Evolutionary conservation across 2,888 invertebrate genomes (phyloP).

Genomic region (Tenthredo mesomela): DNA sequence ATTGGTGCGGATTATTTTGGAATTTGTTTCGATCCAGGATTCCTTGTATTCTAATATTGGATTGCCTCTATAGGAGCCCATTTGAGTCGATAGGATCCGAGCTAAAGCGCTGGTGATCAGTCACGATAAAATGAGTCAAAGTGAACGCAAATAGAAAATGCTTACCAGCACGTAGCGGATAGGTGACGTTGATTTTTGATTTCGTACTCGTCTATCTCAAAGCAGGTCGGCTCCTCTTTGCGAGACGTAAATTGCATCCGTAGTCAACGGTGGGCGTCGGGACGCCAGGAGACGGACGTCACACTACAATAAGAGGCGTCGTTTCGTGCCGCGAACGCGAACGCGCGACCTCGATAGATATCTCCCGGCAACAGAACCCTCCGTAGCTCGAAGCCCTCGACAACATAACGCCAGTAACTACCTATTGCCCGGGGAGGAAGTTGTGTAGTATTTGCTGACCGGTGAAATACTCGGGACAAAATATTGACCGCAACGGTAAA

Average conservation of each 20-base stretch:
- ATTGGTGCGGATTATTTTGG: background rate
- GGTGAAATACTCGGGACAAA: conserved; percentile 9
- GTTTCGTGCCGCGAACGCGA: conserved; percentile 17
- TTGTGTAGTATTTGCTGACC: conserved; percentile 39
- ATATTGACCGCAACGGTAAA: conserved; percentile 23
- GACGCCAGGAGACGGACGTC: conserved; percentile 13
- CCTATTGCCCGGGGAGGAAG: conserved; percentile 16
- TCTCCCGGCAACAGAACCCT: conserved; percentile 1
- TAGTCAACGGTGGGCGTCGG: conserved; percentile 16
- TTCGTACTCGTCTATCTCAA: background rate
- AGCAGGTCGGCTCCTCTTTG: background rate
- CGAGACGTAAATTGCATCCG: conserved; percentile 30
- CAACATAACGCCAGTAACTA: conserved; percentile 19
- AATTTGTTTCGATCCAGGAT: background rate
- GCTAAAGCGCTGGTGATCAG: background rate
- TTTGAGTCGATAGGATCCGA: background rate
- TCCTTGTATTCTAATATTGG: background rate
- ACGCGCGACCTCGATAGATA: conserved; percentile 38
- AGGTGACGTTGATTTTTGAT: background rate
- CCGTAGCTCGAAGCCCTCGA: conserved; percentile 7
- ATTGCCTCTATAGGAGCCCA: background rate
- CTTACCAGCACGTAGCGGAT: background rate
- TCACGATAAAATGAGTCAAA: conserved; percentile 72
- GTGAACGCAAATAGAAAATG: conserved; percentile 70
- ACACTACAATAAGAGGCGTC: conserved; percentile 36